Evolutionary conservation across 2,888 invertebrate genomes (phyloP).

Genomic region (Drosophila hawaiiensis): DNA sequence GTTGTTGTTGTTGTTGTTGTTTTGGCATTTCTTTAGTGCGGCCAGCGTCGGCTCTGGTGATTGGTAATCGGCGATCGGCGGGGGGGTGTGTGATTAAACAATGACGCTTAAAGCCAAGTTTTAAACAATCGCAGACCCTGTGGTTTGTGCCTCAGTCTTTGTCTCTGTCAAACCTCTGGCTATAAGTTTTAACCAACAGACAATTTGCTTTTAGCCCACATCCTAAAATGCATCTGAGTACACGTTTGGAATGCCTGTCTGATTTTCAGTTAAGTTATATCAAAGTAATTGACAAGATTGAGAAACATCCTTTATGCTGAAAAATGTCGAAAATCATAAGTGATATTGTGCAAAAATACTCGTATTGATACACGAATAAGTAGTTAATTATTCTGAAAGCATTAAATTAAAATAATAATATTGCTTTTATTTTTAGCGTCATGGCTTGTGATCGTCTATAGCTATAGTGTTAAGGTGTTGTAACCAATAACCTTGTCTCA

Average conservation of each 20-base stretch:
- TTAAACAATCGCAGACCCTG: constrained; percentile 1
- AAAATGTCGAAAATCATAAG: background rate
- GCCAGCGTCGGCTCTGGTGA: background rate
- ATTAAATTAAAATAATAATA: background rate
- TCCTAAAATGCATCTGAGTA: background rate
- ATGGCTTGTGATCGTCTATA: background rate
- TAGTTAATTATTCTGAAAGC: background rate
- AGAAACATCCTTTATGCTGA: no score
- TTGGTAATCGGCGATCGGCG: constrained; percentile 1
- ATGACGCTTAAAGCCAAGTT: constrained; percentile 5
- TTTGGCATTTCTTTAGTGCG: background rate
- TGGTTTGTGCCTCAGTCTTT: background rate
- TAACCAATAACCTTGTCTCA: background rate
- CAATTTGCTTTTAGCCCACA: background rate
- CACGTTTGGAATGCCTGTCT: background rate
- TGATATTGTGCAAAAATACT: background rate
- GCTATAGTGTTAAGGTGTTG: background rate
- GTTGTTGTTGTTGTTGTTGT: background rate
- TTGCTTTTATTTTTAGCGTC: background rate
- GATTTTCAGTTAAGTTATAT: background rate
- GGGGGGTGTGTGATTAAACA: constrained; percentile 3
- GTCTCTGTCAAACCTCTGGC: background rate
- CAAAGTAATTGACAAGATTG: background rate
- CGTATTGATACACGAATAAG: background rate
- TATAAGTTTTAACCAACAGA: background rate